Evolutionary conservation across 2,797 vertebrate species (phyloP), one percentile per base, ranked within the genome.

Genomic region (Florisuga fusca): DNA sequence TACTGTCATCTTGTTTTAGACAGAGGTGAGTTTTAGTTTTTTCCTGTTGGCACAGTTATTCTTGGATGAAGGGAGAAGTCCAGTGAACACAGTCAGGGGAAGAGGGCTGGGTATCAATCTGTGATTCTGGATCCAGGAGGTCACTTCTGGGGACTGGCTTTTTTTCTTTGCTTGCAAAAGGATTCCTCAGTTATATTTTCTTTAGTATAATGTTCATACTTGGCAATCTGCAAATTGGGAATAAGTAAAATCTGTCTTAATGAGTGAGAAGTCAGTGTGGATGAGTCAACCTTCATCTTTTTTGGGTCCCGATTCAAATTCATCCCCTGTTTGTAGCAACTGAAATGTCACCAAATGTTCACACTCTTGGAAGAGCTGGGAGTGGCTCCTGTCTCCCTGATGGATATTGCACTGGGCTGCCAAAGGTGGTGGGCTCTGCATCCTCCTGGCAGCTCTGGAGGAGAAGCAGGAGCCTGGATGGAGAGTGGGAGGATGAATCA

Each of bases 401-500:
- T n/a, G 50, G 89, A 27, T 50, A 22, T 55, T 6, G 57, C 71
- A 41, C 66, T 33, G 1, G 0, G n/a, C 80, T 92, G 93, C 93
- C 64, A 66, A 38, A 84, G 93, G 85, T 91, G 90, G 34, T 87
- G 83, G 90, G 89, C 41, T 94, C 48, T 0, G 1, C 29, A 26
- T 88, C 26, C 58, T 90, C 34, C 81, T 78, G 90, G 87, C 85
- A 90, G 86, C 48, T 54, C 89, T 1, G 76, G 33, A 2, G 1
- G 34, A 4, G 64, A 10, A 86, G 53, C 10, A 29, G 64, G 61
- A 93, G 87, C 69, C 75, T 81, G 87, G 41, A 15, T 87, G 89
- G 54, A 31, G 63, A 80, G 93, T 88, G 88, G 94, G 93, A 95
- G 90, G 85, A 91, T 93, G 90, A 95, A 93, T 95, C 93, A 91